Conservation (phyloP, 2,888 invertebrate species). For the Cephus runcator region DNA sequence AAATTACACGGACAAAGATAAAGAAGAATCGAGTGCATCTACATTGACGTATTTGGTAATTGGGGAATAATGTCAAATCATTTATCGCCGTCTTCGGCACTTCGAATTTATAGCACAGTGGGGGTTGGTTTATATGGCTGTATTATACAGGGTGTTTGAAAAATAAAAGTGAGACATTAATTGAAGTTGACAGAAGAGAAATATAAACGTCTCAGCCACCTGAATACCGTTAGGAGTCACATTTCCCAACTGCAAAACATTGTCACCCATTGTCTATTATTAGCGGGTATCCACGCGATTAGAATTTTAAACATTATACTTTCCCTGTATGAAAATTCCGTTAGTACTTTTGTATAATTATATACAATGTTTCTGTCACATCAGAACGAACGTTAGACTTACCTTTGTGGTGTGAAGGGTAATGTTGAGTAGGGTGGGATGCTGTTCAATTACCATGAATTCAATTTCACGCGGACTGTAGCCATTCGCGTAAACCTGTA, state of each 20-base stretch:
- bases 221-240: background rate
- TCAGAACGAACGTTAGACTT: constrained; percentile 49
- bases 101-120: background rate
- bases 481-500: constrained; percentile 85
- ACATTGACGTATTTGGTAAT: background rate
- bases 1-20: background rate
- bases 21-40: background rate
- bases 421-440: constrained; percentile 86
- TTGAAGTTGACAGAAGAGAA: background rate
- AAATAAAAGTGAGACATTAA: background rate
- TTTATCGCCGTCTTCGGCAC: background rate
- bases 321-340: background rate
- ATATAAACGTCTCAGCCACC: background rate
- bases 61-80: background rate
- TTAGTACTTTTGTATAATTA: background rate
- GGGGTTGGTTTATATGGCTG: background rate
- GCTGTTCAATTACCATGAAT: constrained; percentile 86
- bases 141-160: background rate
- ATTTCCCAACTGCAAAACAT: background rate
- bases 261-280: background rate
- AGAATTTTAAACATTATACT: background rate
- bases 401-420: constrained; percentile 85
- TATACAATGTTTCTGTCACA: background rate
- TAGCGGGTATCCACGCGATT: background rate
- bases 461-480: constrained; percentile 86